A percentile compares a stretch with the other conserved stretches of the same genome.
Evolutionary conservation across 30 jellyfish, hydroid and myxozoan species (phyloP).

Genomic region (Morbakka virulenta): DNA sequence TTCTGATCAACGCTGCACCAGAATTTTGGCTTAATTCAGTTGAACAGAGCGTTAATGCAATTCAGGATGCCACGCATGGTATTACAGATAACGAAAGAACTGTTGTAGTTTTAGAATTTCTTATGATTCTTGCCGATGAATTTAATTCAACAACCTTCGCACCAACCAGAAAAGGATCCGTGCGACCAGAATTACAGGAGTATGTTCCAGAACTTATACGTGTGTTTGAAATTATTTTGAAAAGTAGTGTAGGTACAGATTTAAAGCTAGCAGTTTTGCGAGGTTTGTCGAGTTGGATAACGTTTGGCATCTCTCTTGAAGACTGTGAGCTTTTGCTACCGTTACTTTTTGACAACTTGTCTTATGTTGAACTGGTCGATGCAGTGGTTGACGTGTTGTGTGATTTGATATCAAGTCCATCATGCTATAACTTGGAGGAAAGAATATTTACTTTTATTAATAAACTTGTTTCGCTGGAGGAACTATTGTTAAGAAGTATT

Average conservation of each 20-base stretch:
- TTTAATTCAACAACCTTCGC: constrained; percentile 35
- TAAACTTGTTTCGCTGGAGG: constrained; percentile 45
- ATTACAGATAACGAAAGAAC: background rate
- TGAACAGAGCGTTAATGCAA: constrained; percentile 12
- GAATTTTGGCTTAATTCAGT: constrained; percentile 37
- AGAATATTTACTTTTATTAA: constrained; percentile 50
- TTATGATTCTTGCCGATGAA: constrained; percentile 59
- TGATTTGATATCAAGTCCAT: constrained; percentile 69
- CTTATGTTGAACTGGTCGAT: constrained; percentile 20
- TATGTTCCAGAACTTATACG: constrained; percentile 31
- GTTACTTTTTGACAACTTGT: constrained; percentile 21
- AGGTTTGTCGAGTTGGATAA: constrained; percentile 69
- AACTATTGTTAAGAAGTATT: constrained; percentile 23
- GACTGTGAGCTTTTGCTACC: constrained; percentile 52
- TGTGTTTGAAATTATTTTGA: constrained; percentile 23
- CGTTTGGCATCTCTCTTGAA: constrained; percentile 67
- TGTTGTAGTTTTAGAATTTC: constrained; percentile 32
- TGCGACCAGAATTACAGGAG: constrained; percentile 26
- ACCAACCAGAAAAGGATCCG: constrained; percentile 27
- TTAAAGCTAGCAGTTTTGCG: constrained; percentile 17
- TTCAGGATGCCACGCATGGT: background rate
- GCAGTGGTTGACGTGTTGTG: constrained; percentile 29
- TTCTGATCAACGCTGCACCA: constrained; percentile 31
- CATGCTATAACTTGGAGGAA: constrained; percentile 63
- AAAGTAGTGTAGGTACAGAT: background rate